phyloP scores from a whole-genome alignment of 2,888 invertebrate species.

The Aphodius sticticus region DNA sequence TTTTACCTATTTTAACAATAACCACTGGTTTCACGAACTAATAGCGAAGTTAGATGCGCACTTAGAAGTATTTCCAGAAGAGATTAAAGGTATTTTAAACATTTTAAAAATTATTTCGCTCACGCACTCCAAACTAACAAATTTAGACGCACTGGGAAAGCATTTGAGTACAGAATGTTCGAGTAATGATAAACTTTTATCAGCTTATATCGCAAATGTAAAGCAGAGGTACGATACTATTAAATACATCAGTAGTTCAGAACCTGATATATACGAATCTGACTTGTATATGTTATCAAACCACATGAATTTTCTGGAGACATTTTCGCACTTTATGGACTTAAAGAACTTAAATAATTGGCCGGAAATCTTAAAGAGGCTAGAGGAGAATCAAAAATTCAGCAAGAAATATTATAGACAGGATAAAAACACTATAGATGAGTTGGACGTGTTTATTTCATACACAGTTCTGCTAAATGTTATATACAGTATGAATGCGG shows the following conservation, averaged over 20 bases:
- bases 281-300: constrained; percentile 41
- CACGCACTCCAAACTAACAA: constrained; percentile 28
- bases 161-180: constrained; percentile 37
- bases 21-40: constrained; percentile 55
- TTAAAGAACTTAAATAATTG: constrained; percentile 42
- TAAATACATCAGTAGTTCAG: constrained; percentile 47
- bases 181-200: constrained; percentile 49
- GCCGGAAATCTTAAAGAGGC: constrained; percentile 40
- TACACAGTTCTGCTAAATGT: constrained; percentile 64
- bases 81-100: constrained; percentile 36
- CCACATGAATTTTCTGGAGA: constrained; percentile 46
- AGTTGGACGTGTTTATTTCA: constrained; percentile 61
- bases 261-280: constrained; percentile 33
- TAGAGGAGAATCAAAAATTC: constrained; percentile 44
- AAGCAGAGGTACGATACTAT: constrained; percentile 44
- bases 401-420: constrained; percentile 30
- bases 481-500: constrained; percentile 61
- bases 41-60: constrained; percentile 45
- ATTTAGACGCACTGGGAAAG: constrained; percentile 38
- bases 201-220: constrained; percentile 49
- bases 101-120: constrained; percentile 28
- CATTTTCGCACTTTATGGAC: constrained; percentile 47
- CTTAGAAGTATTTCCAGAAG: constrained; percentile 40
- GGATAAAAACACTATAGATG: constrained; percentile 36
- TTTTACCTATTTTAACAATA: constrained; percentile 51